Evolutionary conservation across 2,888 invertebrate species (phyloP).

Genomic region (Zygogramma bicolorata): DNA sequence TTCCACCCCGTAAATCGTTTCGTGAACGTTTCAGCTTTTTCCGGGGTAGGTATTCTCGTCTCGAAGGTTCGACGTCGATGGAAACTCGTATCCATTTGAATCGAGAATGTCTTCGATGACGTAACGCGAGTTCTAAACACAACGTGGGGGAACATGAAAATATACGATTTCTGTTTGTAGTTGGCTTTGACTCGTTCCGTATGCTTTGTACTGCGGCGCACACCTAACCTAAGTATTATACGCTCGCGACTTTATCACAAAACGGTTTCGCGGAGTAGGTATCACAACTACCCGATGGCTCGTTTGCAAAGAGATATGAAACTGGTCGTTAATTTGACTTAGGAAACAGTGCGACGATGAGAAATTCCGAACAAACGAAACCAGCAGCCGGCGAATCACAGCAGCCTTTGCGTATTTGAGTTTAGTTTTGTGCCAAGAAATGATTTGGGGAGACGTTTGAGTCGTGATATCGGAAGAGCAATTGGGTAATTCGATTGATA

Average conservation of each 20-base stretch:
- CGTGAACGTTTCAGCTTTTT: neutral
- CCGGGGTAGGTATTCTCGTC: neutral
- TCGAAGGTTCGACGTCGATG: slow-evolving; percentile 15
- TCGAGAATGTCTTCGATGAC: slow-evolving; percentile 30
- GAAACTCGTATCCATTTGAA: slow-evolving; percentile 26
- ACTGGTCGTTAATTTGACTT: neutral
- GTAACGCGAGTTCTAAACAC: slow-evolving; percentile 32
- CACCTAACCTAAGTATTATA: neutral
- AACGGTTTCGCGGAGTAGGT: neutral
- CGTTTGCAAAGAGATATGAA: neutral
- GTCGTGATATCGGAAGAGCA: neutral
- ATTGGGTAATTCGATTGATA: neutral
- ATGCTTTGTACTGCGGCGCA: slow-evolving; percentile 13
- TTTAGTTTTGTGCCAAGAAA: slow-evolving; percentile 6
- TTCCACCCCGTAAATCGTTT: neutral
- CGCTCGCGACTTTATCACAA: slow-evolving; percentile 5
- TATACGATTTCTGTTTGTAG: slow-evolving; percentile 34
- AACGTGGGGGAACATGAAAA: slow-evolving; percentile 35
- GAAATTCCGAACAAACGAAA: neutral
- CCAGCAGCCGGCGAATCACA: neutral
- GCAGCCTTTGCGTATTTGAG: neutral
- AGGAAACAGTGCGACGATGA: slow-evolving; percentile 1
- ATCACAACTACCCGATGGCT: too few relatives aligned
- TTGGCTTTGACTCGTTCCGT: slow-evolving; percentile 31
- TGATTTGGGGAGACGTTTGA: neutral